Conservation (phyloP, 2,797 vertebrate genomes). For the Centropyge bicolor region DNA sequence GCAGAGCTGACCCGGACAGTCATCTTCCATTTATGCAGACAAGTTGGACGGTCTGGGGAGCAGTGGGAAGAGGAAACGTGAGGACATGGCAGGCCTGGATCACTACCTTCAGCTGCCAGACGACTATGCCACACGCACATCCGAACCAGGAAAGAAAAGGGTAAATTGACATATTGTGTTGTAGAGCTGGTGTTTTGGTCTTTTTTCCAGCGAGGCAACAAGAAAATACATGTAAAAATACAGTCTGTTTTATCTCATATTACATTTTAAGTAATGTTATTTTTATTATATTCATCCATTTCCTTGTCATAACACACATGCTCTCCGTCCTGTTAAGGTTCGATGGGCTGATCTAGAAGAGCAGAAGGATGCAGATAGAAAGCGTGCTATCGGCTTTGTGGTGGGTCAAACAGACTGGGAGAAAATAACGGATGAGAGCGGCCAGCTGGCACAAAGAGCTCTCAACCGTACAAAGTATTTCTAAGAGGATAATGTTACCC, state of each 20-base stretch:
- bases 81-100: conserved; percentile 91
- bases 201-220: background rate
- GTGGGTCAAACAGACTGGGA: conserved; percentile 99
- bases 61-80: conserved; percentile 95
- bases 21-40: conserved; percentile 87
- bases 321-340: conserved; percentile 85
- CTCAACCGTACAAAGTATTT: conserved; percentile 99
- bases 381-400: conserved; percentile 98
- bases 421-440: conserved; percentile 99
- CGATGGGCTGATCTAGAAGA: conserved; percentile 99
- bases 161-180: conserved; percentile 79
- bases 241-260: background rate
- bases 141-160: conserved; percentile 98
- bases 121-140: conserved; percentile 96
- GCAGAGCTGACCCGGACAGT: conserved; percentile 30
- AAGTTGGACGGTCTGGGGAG: conserved; percentile 95
- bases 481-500: conserved; percentile 84
- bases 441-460: conserved; percentile 96
- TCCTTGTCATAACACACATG: conserved; percentile 31
- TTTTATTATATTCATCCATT: background rate
- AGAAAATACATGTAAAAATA: background rate
- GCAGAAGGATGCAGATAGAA: conserved; percentile 97
- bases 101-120: conserved; percentile 98
- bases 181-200: background rate
- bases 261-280: background rate